Conservation (phyloP, 1,140 invertebrate genomes). For the Heliconius melpomene region DNA sequence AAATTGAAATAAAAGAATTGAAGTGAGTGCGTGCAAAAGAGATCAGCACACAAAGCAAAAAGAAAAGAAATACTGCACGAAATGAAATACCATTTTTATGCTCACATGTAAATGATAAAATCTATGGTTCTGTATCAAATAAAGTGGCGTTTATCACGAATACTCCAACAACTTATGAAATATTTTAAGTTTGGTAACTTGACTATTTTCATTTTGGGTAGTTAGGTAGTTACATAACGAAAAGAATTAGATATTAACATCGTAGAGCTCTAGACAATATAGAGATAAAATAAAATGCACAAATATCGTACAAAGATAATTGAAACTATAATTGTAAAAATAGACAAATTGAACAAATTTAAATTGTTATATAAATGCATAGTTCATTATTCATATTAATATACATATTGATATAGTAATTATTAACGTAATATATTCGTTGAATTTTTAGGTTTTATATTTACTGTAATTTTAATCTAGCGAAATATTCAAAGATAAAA, state of each 20-base stretch:
- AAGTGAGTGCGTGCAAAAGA: constrained; percentile 65
- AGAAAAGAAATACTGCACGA: constrained; percentile 48
- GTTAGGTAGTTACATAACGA: not conserved
- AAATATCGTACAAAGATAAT: no score
- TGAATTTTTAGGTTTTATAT: not conserved
- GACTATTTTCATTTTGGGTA: not conserved
- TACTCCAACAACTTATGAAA: constrained; percentile 54
- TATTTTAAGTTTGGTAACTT: not conserved
- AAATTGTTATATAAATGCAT: no score
- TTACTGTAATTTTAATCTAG: not conserved
- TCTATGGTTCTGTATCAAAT: constrained; percentile 53
- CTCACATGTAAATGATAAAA: constrained; percentile 65
- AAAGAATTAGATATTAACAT: not conserved
- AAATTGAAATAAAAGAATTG: constrained; percentile 41
- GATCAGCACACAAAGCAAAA: constrained; percentile 59
- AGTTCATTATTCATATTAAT: not conserved
- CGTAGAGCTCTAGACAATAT: not conserved
- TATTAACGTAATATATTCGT: no score
- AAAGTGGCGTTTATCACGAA: constrained; percentile 62
- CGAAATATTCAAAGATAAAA: not conserved
- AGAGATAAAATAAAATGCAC: no score
- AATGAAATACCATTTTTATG: constrained; percentile 63
- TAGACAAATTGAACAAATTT: no score
- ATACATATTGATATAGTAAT: not conserved
- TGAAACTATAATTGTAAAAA: no score